Conservation (phyloP, 2,113 vertebrate species). For the Nycticebus coucang region DNA sequence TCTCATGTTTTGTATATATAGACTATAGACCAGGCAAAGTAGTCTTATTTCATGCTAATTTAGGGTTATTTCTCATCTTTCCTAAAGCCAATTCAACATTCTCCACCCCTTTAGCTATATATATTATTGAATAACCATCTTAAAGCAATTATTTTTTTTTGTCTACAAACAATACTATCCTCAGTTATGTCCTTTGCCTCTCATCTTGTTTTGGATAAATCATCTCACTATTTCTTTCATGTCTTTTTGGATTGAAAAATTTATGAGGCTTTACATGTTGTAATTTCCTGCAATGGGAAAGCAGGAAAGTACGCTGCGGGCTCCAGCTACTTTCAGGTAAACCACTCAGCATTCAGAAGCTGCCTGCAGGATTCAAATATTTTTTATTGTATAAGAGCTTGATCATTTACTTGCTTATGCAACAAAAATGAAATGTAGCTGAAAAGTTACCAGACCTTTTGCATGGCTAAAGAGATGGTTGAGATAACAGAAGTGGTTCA, state of each 20-base stretch:
- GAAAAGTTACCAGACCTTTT: neutral
- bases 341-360: neutral
- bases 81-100: neutral
- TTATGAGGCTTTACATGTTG: neutral
- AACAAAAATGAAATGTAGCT: conserved; percentile 7
- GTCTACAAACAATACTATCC: neutral
- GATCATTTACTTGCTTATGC: neutral
- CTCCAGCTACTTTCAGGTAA: neutral
- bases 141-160: neutral
- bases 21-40: neutral
- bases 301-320: neutral
- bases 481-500: neutral
- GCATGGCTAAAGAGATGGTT: neutral
- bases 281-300: neutral
- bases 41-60: neutral
- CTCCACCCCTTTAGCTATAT: neutral
- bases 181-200: neutral
- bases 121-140: neutral
- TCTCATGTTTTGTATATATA: neutral
- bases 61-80: conserved; percentile 25
- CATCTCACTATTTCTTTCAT: conserved; percentile 19
- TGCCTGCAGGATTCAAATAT: neutral
- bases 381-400: neutral
- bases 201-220: neutral
- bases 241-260: conserved; percentile 22